phyloP scores from a whole-genome alignment of 2,113 vertebrate genomes.

The Erpornis zantholeuca region DNA sequence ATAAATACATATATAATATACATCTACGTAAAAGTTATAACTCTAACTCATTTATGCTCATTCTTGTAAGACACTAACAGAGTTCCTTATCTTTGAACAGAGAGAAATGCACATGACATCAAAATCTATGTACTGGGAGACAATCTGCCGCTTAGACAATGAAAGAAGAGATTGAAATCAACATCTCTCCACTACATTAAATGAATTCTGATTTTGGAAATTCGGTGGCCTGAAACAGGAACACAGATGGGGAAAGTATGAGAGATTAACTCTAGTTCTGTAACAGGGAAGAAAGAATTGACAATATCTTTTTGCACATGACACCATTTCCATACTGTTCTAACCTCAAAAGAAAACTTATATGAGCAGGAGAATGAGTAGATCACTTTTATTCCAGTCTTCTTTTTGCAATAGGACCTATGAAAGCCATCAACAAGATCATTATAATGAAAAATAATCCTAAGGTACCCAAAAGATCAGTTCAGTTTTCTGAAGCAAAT shows the following conservation, averaged over 20 bases:
- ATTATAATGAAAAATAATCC: background rate
- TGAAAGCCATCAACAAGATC: background rate
- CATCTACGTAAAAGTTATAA: background rate
- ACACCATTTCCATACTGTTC: background rate
- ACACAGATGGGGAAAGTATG: background rate
- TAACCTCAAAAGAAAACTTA: background rate
- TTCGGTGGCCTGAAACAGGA: background rate
- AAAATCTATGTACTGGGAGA: background rate
- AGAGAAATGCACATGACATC: background rate
- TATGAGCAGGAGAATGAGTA: accelerated
- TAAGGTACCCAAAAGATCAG: background rate
- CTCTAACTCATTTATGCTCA: background rate
- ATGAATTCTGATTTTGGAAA: background rate
- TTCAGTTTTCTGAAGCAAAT: background rate
- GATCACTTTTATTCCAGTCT: background rate
- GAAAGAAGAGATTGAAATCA: background rate
- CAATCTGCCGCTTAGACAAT: background rate
- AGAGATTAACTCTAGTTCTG: background rate
- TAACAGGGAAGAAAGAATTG: background rate
- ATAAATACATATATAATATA: background rate
- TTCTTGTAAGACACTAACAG: background rate
- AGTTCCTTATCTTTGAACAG: background rate
- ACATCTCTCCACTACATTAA: accelerated
- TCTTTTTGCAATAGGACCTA: background rate
- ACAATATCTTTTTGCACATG: background rate